Base-by-base conservation (phyloP, 1,140 invertebrate species). In the Drosophila gunungcola region DNA sequence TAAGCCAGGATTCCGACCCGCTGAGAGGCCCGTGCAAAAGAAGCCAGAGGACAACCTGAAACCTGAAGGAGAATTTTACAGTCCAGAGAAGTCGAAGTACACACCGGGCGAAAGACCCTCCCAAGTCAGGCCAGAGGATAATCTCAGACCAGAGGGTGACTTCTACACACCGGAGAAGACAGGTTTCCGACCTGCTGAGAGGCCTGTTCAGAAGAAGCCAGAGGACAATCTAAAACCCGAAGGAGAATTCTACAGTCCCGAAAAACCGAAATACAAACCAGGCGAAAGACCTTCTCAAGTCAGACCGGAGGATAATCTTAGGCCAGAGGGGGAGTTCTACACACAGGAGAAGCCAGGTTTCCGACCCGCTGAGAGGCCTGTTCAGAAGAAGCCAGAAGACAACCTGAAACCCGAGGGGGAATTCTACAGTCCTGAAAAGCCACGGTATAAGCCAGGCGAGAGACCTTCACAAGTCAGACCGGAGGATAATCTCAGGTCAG, bases 321-420 rank as follows among this genome's bases (percentile, higher is more conserved):
- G 5, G 5, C 29, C 29, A 7, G 29, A 32, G 29, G 29, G 29
- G 6, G 29, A 32, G 29, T 32, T 32, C 2, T 32, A 32, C 5
- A 32, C 29, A 6, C 29, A 4, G 5, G 29, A 32, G 2, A 32
- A 32, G 6, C 29, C 29, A 6, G 29, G 29, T 1, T 32, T 32
- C 29, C 29, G 29, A 32, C 29, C 29, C 1, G 29, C 29, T 6
- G 29, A 32, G 5, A 32, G 29, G 5, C 29, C 29, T 6, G 29
- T 32, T 32, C 29, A 32, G 5, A 32, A 32, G 7, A 32, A 32
- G 76, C 94, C 93, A 4, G 92, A 94, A 72, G 95, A 96, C 77
- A 95, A 96, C 92, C 85, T 96, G 5, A 94, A 93, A 85, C 21
- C 94, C 0, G 93, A 93, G 75, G 95, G 95, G 32, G 94, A 95